Evolutionary conservation across 2,113 vertebrate genomes (phyloP), one percentile per base, ranked within the genome.

Genomic region (Salvelinus namaycush): DNA sequence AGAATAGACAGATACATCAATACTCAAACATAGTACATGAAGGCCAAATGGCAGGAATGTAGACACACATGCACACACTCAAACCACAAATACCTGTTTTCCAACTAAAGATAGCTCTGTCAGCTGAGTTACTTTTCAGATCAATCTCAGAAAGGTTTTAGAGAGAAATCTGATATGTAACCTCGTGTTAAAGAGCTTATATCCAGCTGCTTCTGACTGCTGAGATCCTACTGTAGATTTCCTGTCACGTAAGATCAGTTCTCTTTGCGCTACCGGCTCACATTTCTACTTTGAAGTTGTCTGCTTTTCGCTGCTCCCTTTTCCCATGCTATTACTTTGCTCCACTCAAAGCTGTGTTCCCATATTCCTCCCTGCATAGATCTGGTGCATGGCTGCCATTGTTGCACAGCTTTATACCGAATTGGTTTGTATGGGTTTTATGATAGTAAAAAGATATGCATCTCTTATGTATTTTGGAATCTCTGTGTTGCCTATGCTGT

Each of bases 201-300:
- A 81, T 85, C 81, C 86, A 62, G 59, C 81, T 67, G 78, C n/a
- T 22, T 79, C 80, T 69, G 71, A 75, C 79, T 74, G 73, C 79
- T 80, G 68, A 84, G 87, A 90, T 89, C 75, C 85, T 68, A 79
- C 81, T 76, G 87, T 54, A 83, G 88, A 85, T 90, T 87, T 83
- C 86, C 65, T 74, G 26, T 87, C 85, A 81, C 79, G 81, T 87
- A 86, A 79, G 51, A 72, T 84, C 84, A 79, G 85, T 78, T 27
- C 26, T 24, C 86, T 88, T 72, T 85, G 80, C 86, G 86, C 87
- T 80, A 82, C 81, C 68, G 82, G 87, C 87, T 90, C 76, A 83
- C 80, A 74, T 72, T 81, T 84, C 54, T 6, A 79, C 86, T 89
- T 89, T 90, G 87, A 91, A 87, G 89, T 89, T 26, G 69, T 87